These are phyloP conservation scores for Coregonus sp. DNA, from an alignment of 2,797 vertebrate species.

Conservation along the genomic window DNA sequence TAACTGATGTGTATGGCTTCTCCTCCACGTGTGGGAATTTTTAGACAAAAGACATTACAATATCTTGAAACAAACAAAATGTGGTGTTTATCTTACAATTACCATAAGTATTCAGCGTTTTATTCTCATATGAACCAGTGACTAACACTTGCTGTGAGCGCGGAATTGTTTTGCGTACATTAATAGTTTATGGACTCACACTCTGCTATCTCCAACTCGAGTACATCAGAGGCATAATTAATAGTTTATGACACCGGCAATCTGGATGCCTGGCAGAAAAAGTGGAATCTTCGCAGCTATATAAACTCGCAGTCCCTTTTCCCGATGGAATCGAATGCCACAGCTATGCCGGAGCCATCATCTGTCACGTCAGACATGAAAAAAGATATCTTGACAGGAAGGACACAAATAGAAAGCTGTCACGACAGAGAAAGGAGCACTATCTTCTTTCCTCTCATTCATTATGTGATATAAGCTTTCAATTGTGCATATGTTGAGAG, in stretches of 20 bases:
- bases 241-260: slow-evolving; percentile 34
- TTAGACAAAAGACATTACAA: not conserved
- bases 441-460: slow-evolving; percentile 15
- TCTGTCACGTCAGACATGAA: slow-evolving; percentile 28
- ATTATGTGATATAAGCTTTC: not conserved
- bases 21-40: not conserved
- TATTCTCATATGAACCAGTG: slow-evolving; percentile 35
- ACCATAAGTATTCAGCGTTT: slow-evolving; percentile 14
- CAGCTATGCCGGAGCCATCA: slow-evolving; percentile 14
- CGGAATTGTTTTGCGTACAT: slow-evolving; percentile 44
- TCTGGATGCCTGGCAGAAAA: slow-evolving; percentile 12
- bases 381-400: slow-evolving; percentile 18
- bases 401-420: slow-evolving; percentile 20
- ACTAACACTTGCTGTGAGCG: slow-evolving; percentile 10
- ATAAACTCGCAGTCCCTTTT: not conserved
- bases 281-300: not conserved
- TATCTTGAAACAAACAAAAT: not conserved
- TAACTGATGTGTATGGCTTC: not conserved
- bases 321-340: not conserved
- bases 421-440: not conserved
- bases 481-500: not conserved
- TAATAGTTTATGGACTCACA: slow-evolving; percentile 36
- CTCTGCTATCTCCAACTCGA: slow-evolving; percentile 22
- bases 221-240: slow-evolving; percentile 20
- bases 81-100: not conserved